phyloP scores from a whole-genome alignment of 2,888 invertebrate genomes.

The Crematogaster levior region DNA sequence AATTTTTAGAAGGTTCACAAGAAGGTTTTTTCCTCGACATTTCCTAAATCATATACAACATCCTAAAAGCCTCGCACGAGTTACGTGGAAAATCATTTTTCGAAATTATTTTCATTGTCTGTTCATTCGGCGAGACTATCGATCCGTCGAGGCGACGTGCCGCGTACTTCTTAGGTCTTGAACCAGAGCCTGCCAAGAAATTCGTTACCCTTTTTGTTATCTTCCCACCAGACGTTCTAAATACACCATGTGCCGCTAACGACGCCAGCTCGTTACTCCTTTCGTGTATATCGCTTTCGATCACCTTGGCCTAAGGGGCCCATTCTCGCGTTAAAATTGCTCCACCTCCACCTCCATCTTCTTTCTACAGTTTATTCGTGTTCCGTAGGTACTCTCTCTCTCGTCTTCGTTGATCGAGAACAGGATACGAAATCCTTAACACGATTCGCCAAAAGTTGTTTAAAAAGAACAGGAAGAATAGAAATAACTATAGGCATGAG shows the following conservation, averaged over 20 bases:
- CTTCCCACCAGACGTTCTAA: conserved; percentile 62
- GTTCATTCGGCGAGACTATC: background rate
- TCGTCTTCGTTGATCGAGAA: conserved; percentile 27
- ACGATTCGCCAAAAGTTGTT: conserved; percentile 14
- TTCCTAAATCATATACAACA: background rate
- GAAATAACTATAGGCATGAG: background rate
- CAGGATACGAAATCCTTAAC: conserved; percentile 19
- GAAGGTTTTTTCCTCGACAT: background rate
- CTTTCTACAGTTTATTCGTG: conserved; percentile 14
- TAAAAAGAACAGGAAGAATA: background rate
- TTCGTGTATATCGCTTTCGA: conserved; percentile 67
- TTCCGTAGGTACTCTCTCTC: conserved; percentile 8
- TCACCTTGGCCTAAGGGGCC: conserved; percentile 57
- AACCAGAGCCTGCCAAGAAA: conserved; percentile 52
- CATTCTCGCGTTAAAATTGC: conserved; percentile 56
- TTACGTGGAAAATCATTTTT: conserved; percentile 3
- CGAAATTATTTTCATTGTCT: conserved; percentile 17
- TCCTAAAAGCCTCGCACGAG: background rate
- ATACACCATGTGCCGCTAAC: conserved; percentile 63
- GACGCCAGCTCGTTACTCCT: conserved; percentile 65
- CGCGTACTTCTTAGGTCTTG: conserved; percentile 4
- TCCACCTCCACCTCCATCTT: conserved; percentile 6
- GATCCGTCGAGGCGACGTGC: conserved; percentile 8
- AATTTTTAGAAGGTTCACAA: background rate
- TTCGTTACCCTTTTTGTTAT: conserved; percentile 55